A percentile compares a stretch with the other conserved stretches of the same genome.
phyloP scores from a whole-genome alignment of 2,113 vertebrate species.

The chimpanzee (Pan troglodytes) region NHGRI_mPanTro3-v2.1_pri NC_072416.2:32078501-32079000 shows the following conservation, averaged over 20 bases:
- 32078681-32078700: background rate
- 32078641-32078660: conserved; percentile 35
- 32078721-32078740: background rate
- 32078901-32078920: background rate
- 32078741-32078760: conserved; percentile 2
- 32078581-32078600: conserved; percentile 38
- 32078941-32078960: too few relatives aligned
- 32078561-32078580: conserved; percentile 31
- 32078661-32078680: background rate
- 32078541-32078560: conserved; percentile 4
- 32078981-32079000: too few relatives aligned
- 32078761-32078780: background rate
- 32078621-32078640: conserved; percentile 51
- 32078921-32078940: background rate
- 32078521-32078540: conserved; percentile 28
- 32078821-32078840: background rate
- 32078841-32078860: background rate
- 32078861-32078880: background rate
- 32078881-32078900: background rate
- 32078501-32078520: conserved; percentile 49
- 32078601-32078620: conserved; percentile 58
- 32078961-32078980: too few relatives aligned
- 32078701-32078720: background rate
- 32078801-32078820: background rate
- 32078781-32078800: background rate